Evolutionary conservation across 2,113 vertebrate genomes (phyloP).

Genomic region (Phocoena sinus): DNA sequence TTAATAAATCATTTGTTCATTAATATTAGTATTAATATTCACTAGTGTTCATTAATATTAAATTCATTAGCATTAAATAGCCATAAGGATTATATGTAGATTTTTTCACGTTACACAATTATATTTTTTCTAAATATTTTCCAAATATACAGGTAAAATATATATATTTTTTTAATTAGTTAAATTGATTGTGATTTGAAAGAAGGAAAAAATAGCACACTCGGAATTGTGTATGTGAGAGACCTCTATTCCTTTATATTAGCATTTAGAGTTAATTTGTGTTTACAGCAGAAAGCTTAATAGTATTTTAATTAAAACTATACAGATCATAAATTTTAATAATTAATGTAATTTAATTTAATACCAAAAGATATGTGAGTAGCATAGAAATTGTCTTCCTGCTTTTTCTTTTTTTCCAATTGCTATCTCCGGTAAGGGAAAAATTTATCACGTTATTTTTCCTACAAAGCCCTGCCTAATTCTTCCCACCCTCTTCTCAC

Average conservation of each 20-base stretch:
- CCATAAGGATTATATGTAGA: background rate
- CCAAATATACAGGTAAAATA: background rate
- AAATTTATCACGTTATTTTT: background rate
- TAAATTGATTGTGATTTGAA: background rate
- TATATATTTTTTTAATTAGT: background rate
- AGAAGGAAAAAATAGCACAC: background rate
- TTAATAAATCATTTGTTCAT: background rate
- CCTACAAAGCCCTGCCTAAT: background rate
- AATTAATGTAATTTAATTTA: constrained; percentile 38
- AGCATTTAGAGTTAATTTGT: constrained; percentile 46
- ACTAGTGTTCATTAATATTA: background rate
- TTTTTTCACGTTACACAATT: background rate
- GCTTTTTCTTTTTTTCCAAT: background rate
- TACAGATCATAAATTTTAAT: constrained; percentile 53
- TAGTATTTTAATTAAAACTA: constrained; percentile 61
- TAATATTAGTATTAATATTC: background rate
- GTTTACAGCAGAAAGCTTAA: constrained; percentile 47
- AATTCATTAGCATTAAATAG: background rate
- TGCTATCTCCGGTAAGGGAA: background rate
- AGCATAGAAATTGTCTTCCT: background rate
- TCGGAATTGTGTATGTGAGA: background rate
- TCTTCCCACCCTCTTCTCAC: background rate
- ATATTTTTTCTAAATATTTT: background rate
- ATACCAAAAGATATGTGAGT: constrained; percentile 10
- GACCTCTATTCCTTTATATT: background rate